Base-by-base conservation (phyloP, 2,113 vertebrate species). In the Crocuta crocuta region DNA sequence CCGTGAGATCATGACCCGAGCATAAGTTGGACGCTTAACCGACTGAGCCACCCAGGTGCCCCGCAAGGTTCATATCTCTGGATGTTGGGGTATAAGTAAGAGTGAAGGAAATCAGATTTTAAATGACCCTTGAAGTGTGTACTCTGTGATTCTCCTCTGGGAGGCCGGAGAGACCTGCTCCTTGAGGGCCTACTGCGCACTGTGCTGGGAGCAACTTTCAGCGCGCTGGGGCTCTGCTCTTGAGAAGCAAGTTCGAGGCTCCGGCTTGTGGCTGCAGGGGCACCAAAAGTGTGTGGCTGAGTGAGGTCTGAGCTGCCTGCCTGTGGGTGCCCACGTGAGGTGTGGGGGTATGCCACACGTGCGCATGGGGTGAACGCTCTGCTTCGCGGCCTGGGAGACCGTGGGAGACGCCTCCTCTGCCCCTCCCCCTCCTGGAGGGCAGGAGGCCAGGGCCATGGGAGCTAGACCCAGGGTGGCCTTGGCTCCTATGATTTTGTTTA, bases 361-460 rank as follows among this genome's bases (percentile, higher is more conserved):
- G 4, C 8, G 4, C 9, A 0, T 0, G 10, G 19, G 19, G n/a
- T 31, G 8, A 28, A 10, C 4, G 3, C 0, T 0, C 12, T 21
- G 24, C 50, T 61, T 35, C 21, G 10, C 0, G 76, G n/a, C 15
- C 31, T 1, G 8, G 55, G 19, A 8, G 17, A 24, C 35, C 0
- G 16, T 1, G 15, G 82, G 55, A 19, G 6, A 2, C 0, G n/a
- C 19, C 66, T 33, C 65, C 50, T 43, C 48, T 1, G 24, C 66
- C 11, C 11, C 23, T 19, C n/a, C 53, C 39, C 12, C 31, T 5
- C 28, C 31, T 0, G 15, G n/a, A 43, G 83, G 26, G 35, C 68
- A 31, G 17, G 31, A 16, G 4, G 24, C 53, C n/a, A 9, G 26
- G 55, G 81, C 35, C 39, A 10, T 7, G 1, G 5, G 87, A n/a